Percentiles rank a stretch among this genome's conserved stretches.
Conservation (phyloP, 2,888 invertebrate genomes). For the Chymomyza amoena region DNA sequence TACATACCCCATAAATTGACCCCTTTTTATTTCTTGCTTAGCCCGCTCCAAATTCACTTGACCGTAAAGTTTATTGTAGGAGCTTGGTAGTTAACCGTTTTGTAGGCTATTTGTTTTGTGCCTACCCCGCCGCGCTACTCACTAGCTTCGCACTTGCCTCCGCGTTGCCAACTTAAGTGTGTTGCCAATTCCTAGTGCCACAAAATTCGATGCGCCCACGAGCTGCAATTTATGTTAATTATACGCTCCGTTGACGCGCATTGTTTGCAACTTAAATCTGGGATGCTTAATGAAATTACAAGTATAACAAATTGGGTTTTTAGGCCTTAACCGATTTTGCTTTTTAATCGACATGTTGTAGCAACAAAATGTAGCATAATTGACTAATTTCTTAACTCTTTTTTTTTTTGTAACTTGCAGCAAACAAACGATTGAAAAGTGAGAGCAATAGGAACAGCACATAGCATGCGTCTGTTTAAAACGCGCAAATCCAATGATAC, state of each 20-base stretch:
- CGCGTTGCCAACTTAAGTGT: not conserved
- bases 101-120: slow-evolving; percentile 9
- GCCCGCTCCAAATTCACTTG: slow-evolving; percentile 9
- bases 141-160: not conserved
- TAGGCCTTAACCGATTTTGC: slow-evolving; percentile 24
- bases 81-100: not conserved
- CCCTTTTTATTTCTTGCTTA: not conserved
- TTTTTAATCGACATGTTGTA: slow-evolving; percentile 8
- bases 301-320: slow-evolving; percentile 38
- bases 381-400: slow-evolving; percentile 15
- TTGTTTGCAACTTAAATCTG: not conserved
- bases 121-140: not conserved
- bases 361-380: not conserved
- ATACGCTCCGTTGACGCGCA: slow-evolving; percentile 55
- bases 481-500: slow-evolving; percentile 78
- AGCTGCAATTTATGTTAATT: slow-evolving; percentile 53
- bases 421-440: not conserved
- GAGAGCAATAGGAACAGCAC: slow-evolving; percentile 13
- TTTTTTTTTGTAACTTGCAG: slow-evolving; percentile 28
- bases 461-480: slow-evolving; percentile 78
- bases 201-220: slow-evolving; percentile 33
- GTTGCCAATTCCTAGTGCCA: slow-evolving; percentile 17
- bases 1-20: not conserved
- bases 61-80: slow-evolving; percentile 5
- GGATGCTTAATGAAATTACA: not conserved